Conservation (phyloP, 2,113 vertebrate species). For the Amblyornis subalaris region DNA sequence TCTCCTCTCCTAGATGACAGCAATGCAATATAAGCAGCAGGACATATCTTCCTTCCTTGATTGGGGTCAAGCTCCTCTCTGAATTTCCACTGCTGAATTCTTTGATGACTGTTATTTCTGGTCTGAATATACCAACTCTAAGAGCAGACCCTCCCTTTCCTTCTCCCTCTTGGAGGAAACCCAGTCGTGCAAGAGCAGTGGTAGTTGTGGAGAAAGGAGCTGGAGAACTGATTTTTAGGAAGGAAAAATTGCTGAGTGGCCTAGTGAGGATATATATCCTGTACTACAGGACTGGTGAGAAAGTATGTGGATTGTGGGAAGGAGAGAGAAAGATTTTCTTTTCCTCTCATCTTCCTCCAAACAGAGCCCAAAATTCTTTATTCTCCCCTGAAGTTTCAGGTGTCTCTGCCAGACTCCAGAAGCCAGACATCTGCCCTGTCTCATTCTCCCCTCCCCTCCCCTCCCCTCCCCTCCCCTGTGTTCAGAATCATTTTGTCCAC, state of each 20-base stretch:
- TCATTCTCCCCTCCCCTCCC: rapidly evolving
- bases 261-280: not conserved
- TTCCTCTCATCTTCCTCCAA: not conserved
- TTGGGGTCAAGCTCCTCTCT: not conserved
- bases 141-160: not conserved
- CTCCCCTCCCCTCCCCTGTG: not conserved
- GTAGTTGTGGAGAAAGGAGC: not conserved
- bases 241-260: not conserved
- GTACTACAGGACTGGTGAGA: not conserved
- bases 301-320: not conserved
- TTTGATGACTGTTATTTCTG: constrained; percentile 4
- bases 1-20: not conserved
- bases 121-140: not conserved
- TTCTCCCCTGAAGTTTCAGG: not conserved
- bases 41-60: constrained; percentile 25
- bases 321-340: not conserved
- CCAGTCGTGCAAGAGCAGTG: not conserved
- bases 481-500: not conserved
- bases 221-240: not conserved
- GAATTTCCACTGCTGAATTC: not conserved
- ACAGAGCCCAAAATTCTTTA: not conserved
- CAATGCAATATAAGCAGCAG: not conserved
- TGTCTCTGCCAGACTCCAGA: not conserved
- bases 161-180: not conserved
- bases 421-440: not conserved